These are phyloP conservation scores for Arctia plantaginis DNA, from an alignment of 2,888 invertebrate species.

Conservation along the genomic window DNA sequence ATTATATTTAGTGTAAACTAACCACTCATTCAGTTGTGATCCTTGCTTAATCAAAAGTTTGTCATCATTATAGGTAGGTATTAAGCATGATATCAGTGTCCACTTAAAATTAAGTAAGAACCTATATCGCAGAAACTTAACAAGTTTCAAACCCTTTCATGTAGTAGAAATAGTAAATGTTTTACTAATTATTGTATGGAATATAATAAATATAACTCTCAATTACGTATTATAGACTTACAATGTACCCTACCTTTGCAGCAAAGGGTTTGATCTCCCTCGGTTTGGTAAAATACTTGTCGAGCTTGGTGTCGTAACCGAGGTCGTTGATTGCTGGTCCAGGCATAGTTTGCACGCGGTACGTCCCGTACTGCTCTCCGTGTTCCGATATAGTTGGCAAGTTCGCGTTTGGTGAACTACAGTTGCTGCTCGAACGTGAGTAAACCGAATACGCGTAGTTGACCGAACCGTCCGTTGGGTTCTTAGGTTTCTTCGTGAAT, in stretches of 20 bases:
- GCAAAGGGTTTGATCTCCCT: slow-evolving; percentile 72
- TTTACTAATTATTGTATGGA: neutral
- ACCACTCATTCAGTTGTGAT: neutral
- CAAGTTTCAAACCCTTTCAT: neutral
- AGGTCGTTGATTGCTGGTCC: slow-evolving; percentile 60
- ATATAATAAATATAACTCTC: neutral
- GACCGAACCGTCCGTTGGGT: slow-evolving; percentile 78
- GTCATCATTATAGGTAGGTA: neutral
- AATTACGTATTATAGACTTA: slow-evolving; percentile 55
- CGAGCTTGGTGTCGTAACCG: slow-evolving; percentile 75
- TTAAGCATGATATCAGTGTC: neutral
- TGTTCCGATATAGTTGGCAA: slow-evolving; percentile 82
- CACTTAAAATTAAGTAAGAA: neutral
- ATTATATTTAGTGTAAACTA: neutral
- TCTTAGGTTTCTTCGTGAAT: slow-evolving; percentile 79
- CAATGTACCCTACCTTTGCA: slow-evolving; percentile 74
- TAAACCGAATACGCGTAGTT: slow-evolving; percentile 81
- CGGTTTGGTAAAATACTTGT: slow-evolving; percentile 79
- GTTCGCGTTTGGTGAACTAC: slow-evolving; percentile 80
- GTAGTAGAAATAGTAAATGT: neutral
- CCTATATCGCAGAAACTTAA: neutral
- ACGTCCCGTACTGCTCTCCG: slow-evolving; percentile 76
- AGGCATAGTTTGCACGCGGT: slow-evolving; percentile 65
- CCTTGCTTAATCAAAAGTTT: neutral
- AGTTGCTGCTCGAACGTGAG: slow-evolving; percentile 79